Percentiles rank a stretch among this genome's conserved stretches.
These are phyloP conservation scores for Phengaris arion DNA, from an alignment of 2,888 invertebrate genomes.

Conservation along the genomic window DNA sequence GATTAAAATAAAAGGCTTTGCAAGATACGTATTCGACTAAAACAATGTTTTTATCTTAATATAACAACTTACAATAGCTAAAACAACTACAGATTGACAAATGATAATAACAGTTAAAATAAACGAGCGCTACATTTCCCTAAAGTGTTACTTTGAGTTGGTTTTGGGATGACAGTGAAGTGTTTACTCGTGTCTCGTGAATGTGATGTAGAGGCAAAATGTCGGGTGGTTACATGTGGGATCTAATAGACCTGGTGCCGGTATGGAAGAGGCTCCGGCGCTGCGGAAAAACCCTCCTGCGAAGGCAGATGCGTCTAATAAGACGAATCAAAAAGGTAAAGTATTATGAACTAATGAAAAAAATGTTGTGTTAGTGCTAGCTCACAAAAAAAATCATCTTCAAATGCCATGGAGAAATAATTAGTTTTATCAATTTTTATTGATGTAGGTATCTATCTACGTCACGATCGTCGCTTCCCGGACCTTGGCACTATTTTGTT, in stretches of 20 bases:
- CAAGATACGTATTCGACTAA: too few relatives aligned
- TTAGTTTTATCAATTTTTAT: too few relatives aligned
- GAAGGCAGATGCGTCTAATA: conserved; percentile 67
- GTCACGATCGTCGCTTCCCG: too few relatives aligned
- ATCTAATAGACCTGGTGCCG: conserved; percentile 71
- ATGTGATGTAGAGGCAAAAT: conserved; percentile 40
- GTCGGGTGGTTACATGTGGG: conserved; percentile 56
- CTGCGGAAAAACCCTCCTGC: conserved; percentile 72
- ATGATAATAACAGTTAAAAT: not conserved
- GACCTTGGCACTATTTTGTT: not conserved
- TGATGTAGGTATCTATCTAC: too few relatives aligned
- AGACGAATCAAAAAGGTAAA: conserved; percentile 72
- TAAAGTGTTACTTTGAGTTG: not conserved
- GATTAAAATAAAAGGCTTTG: too few relatives aligned
- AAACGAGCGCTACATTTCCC: not conserved
- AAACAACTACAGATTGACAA: not conserved
- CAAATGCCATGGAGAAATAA: too few relatives aligned
- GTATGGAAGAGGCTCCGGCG: conserved; percentile 67
- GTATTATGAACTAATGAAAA: not conserved
- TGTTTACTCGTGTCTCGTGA: conserved; percentile 27
- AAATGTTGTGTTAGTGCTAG: too few relatives aligned
- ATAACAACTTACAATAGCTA: not conserved
- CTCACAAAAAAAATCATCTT: too few relatives aligned
- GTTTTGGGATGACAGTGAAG: conserved; percentile 13
- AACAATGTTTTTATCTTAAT: not conserved